These are phyloP conservation scores for Agrochola lychnidis DNA, from an alignment of 2,888 invertebrate genomes.

Conservation along the genomic window DNA sequence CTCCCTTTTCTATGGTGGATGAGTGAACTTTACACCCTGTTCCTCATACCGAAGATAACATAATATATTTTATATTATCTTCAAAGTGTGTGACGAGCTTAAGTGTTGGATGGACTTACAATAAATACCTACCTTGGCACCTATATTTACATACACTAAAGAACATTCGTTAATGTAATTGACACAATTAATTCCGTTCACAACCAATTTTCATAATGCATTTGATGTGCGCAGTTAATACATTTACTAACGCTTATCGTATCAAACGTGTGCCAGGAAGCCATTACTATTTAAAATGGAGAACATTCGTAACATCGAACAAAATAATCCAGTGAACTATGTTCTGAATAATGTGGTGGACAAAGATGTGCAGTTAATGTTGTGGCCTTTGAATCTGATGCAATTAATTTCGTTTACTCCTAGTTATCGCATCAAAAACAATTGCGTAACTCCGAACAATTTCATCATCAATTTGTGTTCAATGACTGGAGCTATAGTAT, in stretches of 20 bases:
- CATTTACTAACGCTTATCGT: not conserved
- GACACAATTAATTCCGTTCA: not conserved
- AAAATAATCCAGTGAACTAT: not conserved
- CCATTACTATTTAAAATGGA: not conserved
- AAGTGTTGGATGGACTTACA: not conserved
- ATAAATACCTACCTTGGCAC: too few relatives aligned
- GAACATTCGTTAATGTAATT: not conserved
- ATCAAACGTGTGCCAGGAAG: not conserved
- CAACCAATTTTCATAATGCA: not conserved
- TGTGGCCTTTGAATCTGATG: constrained; percentile 21
- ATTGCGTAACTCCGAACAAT: constrained; percentile 2
- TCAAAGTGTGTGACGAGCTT: too few relatives aligned
- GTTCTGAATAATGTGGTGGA: constrained; percentile 15
- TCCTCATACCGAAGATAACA: too few relatives aligned
- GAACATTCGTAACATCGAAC: not conserved
- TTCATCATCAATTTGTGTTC: not conserved
- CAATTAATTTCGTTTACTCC: constrained; percentile 5
- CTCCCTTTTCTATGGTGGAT: too few relatives aligned
- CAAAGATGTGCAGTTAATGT: constrained; percentile 24
- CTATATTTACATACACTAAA: not conserved
- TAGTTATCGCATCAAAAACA: constrained; percentile 19
- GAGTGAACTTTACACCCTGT: too few relatives aligned
- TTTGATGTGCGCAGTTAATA: not conserved
- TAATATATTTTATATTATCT: too few relatives aligned
- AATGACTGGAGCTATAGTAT: not conserved